These are phyloP conservation scores for Ambastaia sidthimunki DNA, from an alignment of 2,797 vertebrate genomes.

Conservation along the genomic window DNA sequence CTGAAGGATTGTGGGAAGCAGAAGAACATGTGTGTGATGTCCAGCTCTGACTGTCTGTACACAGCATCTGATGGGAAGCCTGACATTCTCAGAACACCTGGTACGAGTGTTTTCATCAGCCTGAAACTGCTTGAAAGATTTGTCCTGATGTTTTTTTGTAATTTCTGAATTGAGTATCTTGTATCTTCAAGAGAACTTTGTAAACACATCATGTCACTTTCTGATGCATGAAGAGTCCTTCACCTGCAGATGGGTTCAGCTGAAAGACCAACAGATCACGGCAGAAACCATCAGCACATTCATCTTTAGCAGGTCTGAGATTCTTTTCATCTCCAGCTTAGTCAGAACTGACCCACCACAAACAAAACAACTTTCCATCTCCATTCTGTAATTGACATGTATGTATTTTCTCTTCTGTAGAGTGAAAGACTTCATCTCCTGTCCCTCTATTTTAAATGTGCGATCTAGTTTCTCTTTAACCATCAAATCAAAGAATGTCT, in stretches of 20 bases:
- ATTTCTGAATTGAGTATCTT: not conserved
- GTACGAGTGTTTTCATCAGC: not conserved
- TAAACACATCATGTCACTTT: constrained; percentile 54
- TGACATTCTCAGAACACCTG: not conserved
- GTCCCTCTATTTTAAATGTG: constrained; percentile 38
- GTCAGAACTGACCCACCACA: not conserved
- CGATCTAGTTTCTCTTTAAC: constrained; percentile 31
- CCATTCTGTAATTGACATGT: not conserved
- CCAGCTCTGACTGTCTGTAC: constrained; percentile 18
- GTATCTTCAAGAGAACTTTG: constrained; percentile 49
- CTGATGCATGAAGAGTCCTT: constrained; percentile 7
- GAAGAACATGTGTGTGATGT: constrained; percentile 42
- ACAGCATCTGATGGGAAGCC: not conserved
- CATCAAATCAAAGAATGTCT: constrained; percentile 39
- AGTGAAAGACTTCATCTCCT: not conserved
- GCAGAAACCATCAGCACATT: constrained; percentile 36
- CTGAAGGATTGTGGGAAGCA: constrained; percentile 35
- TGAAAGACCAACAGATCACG: not conserved
- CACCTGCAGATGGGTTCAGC: constrained; percentile 56
- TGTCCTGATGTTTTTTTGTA: not conserved
- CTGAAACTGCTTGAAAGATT: not conserved
- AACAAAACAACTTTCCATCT: no score
- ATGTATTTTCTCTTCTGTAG: constrained; percentile 39
- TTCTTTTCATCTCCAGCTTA: not conserved
- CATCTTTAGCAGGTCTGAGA: constrained; percentile 30